These are phyloP conservation scores for Camponotus pennsylvanicus DNA, from an alignment of 1,140 invertebrate genomes.

Conservation along the genomic window DNA sequence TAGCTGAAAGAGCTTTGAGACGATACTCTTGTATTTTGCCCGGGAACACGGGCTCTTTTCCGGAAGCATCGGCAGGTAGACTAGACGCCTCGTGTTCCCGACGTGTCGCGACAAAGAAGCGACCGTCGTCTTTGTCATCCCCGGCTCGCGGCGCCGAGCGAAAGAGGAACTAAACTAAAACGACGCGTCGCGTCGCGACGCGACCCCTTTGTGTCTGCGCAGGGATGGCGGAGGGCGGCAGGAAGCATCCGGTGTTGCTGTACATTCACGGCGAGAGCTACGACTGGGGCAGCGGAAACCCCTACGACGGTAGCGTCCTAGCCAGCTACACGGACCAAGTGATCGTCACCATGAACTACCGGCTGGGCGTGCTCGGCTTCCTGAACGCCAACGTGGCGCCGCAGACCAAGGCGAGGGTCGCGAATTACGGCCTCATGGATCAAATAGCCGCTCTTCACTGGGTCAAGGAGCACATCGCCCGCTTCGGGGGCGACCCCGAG, in stretches of 20 bases:
- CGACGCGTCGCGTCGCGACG: constrained; percentile 53
- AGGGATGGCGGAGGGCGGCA: constrained; percentile 85
- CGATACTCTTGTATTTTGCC: constrained; percentile 16
- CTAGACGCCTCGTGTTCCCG: constrained; percentile 13
- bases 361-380: constrained; percentile 97
- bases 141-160: constrained; percentile 13
- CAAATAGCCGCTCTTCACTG: constrained; percentile 96
- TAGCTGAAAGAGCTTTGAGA: constrained; percentile 15
- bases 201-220: constrained; percentile 67
- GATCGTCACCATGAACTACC: constrained; percentile 98
- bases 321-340: constrained; percentile 96
- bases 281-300: constrained; percentile 97
- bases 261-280: constrained; percentile 98
- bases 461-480: constrained; percentile 96
- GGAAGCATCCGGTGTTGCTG: constrained; percentile 94
- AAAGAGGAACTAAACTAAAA: constrained; percentile 51
- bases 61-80: constrained; percentile 55
- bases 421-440: constrained; percentile 98
- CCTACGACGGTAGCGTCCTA: constrained; percentile 97
- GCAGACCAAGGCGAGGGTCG: constrained; percentile 92
- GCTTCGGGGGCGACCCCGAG: constrained; percentile 95
- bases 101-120: constrained; percentile 47
- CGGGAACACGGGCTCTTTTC: constrained; percentile 35
- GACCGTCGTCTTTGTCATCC: constrained; percentile 43
- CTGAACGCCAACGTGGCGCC: constrained; percentile 94